phyloP scores from a whole-genome alignment of 2,888 invertebrate species.

The Philaethria dido region DNA sequence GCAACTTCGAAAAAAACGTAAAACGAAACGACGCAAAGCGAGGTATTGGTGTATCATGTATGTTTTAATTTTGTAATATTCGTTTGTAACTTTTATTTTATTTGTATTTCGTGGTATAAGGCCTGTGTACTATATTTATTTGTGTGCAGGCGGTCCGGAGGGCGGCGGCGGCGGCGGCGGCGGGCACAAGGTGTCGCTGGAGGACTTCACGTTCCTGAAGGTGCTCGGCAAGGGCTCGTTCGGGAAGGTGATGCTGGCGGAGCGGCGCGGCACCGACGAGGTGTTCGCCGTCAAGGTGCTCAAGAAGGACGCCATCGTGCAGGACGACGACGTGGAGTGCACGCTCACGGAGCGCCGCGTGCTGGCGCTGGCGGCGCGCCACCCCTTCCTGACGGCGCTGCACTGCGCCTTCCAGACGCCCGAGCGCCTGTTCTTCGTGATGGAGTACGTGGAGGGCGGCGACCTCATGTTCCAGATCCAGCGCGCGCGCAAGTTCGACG shows the following conservation, averaged over 20 bases:
- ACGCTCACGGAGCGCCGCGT: slow-evolving; percentile 99
- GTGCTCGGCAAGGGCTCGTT: slow-evolving; percentile 99
- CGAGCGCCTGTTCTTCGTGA: slow-evolving; percentile 98
- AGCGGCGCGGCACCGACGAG: slow-evolving; percentile 96
- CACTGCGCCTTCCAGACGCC: slow-evolving; percentile 98
- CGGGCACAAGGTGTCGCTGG: slow-evolving; percentile 82
- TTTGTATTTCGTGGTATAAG: no score
- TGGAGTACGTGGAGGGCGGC: slow-evolving; percentile 99
- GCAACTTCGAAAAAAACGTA: no score
- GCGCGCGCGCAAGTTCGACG: slow-evolving; percentile 98
- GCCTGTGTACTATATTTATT: background rate
- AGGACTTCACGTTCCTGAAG: slow-evolving; percentile 98
- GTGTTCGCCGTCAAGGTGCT: slow-evolving; percentile 94
- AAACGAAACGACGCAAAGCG: no score
- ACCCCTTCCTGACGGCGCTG: slow-evolving; percentile 98
- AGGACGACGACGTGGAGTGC: slow-evolving; percentile 99
- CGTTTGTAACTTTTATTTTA: no score
- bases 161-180: slow-evolving; percentile 46
- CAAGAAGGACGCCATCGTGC: slow-evolving; percentile 98
- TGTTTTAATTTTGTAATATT: no score
- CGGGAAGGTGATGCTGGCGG: slow-evolving; percentile 99
- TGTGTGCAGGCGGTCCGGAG: slow-evolving; percentile 1
- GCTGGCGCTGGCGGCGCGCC: slow-evolving; percentile 97
- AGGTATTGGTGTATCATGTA: no score
- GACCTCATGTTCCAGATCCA: slow-evolving; percentile 99